Conservation (phyloP, 2,797 vertebrate species). For the Artibeus lituratus region DNA sequence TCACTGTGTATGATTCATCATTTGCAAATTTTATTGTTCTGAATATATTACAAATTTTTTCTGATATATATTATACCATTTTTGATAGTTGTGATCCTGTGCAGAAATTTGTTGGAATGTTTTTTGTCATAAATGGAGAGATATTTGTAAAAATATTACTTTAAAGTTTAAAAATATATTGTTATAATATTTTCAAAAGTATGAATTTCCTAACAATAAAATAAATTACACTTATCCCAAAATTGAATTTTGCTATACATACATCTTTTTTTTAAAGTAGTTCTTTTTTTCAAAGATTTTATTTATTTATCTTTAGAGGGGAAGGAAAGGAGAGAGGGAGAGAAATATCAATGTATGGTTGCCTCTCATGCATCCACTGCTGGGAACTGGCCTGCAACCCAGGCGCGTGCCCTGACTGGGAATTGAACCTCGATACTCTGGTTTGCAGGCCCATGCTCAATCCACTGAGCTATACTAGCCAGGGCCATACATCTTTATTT, state of each 20-base stretch:
- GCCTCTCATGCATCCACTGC: too few relatives aligned
- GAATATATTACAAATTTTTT: not conserved
- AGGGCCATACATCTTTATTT: not conserved
- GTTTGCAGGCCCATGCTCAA: too few relatives aligned
- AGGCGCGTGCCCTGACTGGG: too few relatives aligned
- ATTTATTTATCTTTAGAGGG: too few relatives aligned
- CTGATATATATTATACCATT: not conserved
- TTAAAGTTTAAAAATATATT: conserved; percentile 46
- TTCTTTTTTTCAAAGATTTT: too few relatives aligned
- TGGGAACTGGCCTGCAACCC: too few relatives aligned
- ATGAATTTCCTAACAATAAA: conserved; percentile 36
- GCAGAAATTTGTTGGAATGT: not conserved
- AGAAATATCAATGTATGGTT: too few relatives aligned
- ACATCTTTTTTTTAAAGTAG: not conserved
- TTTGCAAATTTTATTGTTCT: not conserved
- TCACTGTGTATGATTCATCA: not conserved
- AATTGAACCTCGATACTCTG: too few relatives aligned
- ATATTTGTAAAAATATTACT: conserved; percentile 44
- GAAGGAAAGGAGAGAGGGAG: too few relatives aligned
- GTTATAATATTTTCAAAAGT: not conserved
- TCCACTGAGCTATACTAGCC: too few relatives aligned
- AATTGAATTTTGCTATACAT: not conserved
- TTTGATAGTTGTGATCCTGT: conserved; percentile 14
- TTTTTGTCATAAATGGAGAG: not conserved
- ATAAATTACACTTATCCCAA: conserved; percentile 31